Evolutionary conservation across 2,113 vertebrate species (phyloP).

Genomic region (human): GRCh38 chr13:91446501-91447000

Average conservation of each 20-base stretch:
- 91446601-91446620: not conserved
- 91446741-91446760: not conserved
- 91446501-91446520: not conserved
- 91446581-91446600: slow-evolving; percentile 11
- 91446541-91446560: not conserved
- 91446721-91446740: not conserved
- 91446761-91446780: not conserved
- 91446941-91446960: not conserved
- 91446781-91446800: not conserved
- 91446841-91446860: not conserved
- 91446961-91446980: not conserved
- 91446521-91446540: slow-evolving; percentile 2
- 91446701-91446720: not conserved
- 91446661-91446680: not conserved
- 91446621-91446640: not conserved
- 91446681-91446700: not conserved
- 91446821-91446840: not conserved
- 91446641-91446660: not conserved
- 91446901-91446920: not conserved
- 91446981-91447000: not conserved
- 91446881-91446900: not conserved
- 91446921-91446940: not conserved
- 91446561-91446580: not conserved
- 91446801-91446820: not conserved
- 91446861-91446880: not conserved